Evolutionary conservation across 2,797 vertebrate species (phyloP).

Genomic region (Pipistrellus kuhlii): DNA sequence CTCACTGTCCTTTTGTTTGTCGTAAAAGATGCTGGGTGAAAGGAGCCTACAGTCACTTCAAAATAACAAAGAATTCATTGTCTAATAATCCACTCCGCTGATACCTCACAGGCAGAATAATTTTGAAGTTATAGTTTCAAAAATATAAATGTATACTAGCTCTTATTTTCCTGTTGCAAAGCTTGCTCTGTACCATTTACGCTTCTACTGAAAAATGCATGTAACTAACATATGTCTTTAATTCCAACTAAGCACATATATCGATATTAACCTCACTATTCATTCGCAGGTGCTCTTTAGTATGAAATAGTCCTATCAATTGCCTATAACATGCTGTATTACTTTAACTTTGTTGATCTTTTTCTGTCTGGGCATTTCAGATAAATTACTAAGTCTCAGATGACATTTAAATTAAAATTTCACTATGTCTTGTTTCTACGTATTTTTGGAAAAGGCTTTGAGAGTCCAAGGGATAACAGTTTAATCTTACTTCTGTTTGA

Average conservation of each 20-base stretch:
- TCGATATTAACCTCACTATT: background rate
- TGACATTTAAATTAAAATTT: constrained; percentile 73
- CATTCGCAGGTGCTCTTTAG: background rate
- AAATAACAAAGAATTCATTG: background rate
- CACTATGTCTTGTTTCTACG: constrained; percentile 45
- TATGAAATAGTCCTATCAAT: background rate
- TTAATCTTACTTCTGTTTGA: constrained; percentile 64
- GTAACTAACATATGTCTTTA: background rate
- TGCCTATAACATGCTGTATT: background rate
- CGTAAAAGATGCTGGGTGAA: background rate
- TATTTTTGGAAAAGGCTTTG: constrained; percentile 60
- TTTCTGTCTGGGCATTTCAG: constrained; percentile 48
- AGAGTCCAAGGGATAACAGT: background rate
- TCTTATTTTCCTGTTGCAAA: background rate
- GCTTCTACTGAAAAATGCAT: background rate
- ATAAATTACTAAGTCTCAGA: constrained; percentile 30
- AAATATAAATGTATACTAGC: background rate
- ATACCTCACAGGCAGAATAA: background rate
- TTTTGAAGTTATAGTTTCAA: background rate
- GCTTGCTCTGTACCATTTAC: background rate
- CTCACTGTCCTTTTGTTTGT: background rate
- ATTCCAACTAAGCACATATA: constrained; percentile 15
- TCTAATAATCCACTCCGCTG: background rate
- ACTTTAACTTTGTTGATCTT: constrained; percentile 15
- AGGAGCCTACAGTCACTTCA: background rate